These are phyloP conservation scores for Onthophagus sagittarius DNA, from an alignment of 2,888 invertebrate genomes.

Conservation along the genomic window DNA sequence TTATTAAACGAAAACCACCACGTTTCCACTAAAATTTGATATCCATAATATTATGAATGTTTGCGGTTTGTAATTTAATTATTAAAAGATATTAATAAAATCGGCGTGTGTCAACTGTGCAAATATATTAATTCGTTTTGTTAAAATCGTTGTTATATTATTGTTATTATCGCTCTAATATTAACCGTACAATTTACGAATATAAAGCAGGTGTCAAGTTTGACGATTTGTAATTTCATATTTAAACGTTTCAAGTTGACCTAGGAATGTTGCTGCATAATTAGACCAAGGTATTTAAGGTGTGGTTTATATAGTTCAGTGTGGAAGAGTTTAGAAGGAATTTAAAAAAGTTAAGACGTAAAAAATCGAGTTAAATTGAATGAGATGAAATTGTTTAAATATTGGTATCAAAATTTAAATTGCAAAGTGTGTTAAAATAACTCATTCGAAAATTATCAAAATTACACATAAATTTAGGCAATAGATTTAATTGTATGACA, in stretches of 20 bases:
- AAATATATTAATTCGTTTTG: no score
- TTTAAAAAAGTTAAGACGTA: no score
- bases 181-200: neutral
- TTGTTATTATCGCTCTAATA: no score
- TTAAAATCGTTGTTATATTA: no score
- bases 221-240: neutral
- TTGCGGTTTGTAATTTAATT: neutral
- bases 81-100: neutral
- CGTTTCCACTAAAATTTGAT: neutral
- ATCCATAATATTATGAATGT: neutral
- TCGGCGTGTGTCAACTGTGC: neutral
- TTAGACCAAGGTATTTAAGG: neutral
- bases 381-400: no score
- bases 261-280: neutral
- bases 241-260: neutral
- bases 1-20: neutral
- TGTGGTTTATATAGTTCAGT: neutral
- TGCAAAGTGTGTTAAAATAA: no score
- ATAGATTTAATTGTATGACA: neutral
- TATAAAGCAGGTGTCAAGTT: neutral
- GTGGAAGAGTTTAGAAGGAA: no score
- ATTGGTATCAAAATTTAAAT: no score
- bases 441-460: no score
- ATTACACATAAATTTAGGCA: no score
- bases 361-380: no score